phyloP scores from a whole-genome alignment of 1,140 invertebrate genomes.

The Megalopta genalis region DNA sequence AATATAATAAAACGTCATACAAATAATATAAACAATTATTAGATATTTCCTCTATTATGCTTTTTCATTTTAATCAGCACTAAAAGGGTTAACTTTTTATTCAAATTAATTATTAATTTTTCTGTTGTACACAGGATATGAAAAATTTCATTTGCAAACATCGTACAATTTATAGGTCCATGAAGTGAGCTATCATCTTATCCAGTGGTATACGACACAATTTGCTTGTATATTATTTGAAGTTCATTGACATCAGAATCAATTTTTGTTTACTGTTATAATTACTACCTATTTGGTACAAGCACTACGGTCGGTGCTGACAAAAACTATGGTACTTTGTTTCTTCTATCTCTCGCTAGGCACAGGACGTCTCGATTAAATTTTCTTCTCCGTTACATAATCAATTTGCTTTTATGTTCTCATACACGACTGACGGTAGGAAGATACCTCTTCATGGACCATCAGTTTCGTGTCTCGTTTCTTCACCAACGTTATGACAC shows the following conservation, averaged over 20 bases:
- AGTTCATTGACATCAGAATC: not conserved
- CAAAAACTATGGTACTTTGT: not conserved
- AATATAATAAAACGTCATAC: too few species aligned
- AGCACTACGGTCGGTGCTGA: not conserved
- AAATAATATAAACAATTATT: too few species aligned
- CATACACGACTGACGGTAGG: slow-evolving; percentile 17
- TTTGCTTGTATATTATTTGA: not conserved
- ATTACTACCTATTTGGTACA: not conserved
- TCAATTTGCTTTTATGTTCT: slow-evolving; percentile 16
- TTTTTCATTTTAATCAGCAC: too few species aligned
- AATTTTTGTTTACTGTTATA: not conserved
- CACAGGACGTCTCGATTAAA: slow-evolving; percentile 19
- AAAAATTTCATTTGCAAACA: too few species aligned
- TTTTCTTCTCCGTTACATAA: not conserved
- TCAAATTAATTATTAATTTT: too few species aligned
- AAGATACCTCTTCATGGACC: slow-evolving; percentile 43
- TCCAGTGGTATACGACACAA: too few species aligned
- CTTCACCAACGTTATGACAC: slow-evolving; percentile 28
- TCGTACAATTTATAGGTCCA: too few species aligned
- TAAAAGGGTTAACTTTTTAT: too few species aligned
- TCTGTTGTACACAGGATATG: too few species aligned
- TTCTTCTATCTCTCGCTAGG: not conserved
- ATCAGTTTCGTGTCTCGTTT: slow-evolving; percentile 45
- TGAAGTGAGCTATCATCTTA: too few species aligned
- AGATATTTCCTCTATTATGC: too few species aligned